phyloP scores from a whole-genome alignment of 2,797 vertebrate genomes.

The Schizopygopsis pylzovi region DNA sequence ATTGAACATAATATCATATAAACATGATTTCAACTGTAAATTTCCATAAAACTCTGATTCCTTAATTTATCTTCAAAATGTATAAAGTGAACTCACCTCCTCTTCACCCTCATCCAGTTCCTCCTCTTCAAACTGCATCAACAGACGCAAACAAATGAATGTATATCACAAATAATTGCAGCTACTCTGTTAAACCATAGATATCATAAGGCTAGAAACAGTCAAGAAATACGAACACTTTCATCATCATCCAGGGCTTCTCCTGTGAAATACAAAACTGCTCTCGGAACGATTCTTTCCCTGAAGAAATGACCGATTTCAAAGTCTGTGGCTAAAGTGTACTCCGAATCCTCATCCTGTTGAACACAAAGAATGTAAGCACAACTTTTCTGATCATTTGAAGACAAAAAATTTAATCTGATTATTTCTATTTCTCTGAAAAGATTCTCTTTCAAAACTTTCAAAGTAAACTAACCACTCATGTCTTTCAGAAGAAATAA shows the following conservation, averaged over 20 bases:
- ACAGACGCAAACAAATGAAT: neutral
- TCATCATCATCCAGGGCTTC: constrained; percentile 97
- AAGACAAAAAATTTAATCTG: neutral
- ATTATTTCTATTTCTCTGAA: neutral
- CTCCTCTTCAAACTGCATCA: constrained; percentile 93
- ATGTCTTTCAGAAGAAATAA: neutral
- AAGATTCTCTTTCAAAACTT: neutral
- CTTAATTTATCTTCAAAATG: neutral
- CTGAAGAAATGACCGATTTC: constrained; percentile 98
- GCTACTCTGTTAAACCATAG: neutral
- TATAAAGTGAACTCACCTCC: constrained; percentile 82
- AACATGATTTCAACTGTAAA: neutral
- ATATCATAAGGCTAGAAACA: neutral
- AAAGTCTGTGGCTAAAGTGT: constrained; percentile 93
- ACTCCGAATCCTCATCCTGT: constrained; percentile 96
- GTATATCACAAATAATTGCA: neutral
- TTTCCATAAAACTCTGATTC: constrained; percentile 4
- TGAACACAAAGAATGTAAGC: neutral
- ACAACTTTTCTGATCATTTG: neutral
- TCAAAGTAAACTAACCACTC: neutral
- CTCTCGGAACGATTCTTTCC: constrained; percentile 95
- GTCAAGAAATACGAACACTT: constrained; percentile 77
- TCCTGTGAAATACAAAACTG: constrained; percentile 98
- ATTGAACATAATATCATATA: neutral
- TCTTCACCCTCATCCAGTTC: constrained; percentile 95